phyloP scores from a whole-genome alignment of 1,140 invertebrate genomes.

The Diploscapter pachys region DNA sequence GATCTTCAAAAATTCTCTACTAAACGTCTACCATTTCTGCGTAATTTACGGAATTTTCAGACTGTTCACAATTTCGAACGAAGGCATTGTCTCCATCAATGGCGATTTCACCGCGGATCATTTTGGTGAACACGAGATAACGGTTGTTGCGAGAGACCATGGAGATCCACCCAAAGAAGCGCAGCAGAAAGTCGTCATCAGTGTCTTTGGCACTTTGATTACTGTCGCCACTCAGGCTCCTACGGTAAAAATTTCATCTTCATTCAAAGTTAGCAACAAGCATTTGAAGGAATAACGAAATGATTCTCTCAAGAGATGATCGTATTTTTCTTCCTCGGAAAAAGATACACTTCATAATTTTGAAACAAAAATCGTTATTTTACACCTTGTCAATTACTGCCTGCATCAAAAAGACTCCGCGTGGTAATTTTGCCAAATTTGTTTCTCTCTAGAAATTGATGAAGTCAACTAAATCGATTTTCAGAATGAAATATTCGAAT shows the following conservation, averaged over 20 bases:
- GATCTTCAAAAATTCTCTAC: no score
- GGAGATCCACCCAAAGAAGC: conserved; percentile 53
- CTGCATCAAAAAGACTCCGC: no score
- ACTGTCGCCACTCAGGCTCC: conserved; percentile 33
- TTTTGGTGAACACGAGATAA: conserved; percentile 51
- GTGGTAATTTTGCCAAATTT: no score
- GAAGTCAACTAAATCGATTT: no score
- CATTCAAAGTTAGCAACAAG: background rate
- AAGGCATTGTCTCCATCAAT: conserved; percentile 46
- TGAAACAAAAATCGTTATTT: no score
- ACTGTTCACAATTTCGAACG: conserved; percentile 46
- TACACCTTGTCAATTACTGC: no score
- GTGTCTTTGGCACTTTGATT: conserved; percentile 36
- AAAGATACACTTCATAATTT: no score
- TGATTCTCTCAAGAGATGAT: background rate
- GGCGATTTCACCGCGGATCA: conserved; percentile 51
- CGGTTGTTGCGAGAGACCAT: conserved; percentile 47
- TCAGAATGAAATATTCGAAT: conserved; percentile 31
- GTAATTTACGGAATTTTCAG: conserved; percentile 45
- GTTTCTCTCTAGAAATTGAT: no score
- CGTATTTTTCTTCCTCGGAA: background rate
- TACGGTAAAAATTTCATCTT: no score
- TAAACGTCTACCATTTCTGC: no score
- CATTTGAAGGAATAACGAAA: background rate
- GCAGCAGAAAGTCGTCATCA: conserved; percentile 38